Percentiles rank a stretch among this genome's conserved stretches.
phyloP scores from a whole-genome alignment of 2,888 invertebrate genomes.

The Ditula angustiorana region DNA sequence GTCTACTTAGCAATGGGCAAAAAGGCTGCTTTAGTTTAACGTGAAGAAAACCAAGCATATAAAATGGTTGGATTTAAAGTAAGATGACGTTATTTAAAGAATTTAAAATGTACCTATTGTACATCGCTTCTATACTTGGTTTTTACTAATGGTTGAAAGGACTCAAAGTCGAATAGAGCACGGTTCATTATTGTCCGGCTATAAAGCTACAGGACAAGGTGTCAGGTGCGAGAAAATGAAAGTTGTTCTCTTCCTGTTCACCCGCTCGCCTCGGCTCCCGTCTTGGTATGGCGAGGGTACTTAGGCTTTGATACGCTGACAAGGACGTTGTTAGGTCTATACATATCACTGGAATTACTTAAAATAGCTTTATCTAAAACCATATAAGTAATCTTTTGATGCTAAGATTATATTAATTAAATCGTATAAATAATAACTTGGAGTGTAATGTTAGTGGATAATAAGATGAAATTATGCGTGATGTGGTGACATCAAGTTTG shows the following conservation, averaged over 20 bases:
- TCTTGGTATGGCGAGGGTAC: slow-evolving; percentile 54
- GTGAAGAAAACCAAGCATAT: background rate
- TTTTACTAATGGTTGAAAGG: background rate
- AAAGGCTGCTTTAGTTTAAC: slow-evolving; percentile 8
- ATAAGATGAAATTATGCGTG: background rate
- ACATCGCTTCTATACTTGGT: background rate
- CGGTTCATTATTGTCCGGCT: slow-evolving; percentile 52
- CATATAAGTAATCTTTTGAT: background rate
- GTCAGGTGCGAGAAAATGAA: slow-evolving; percentile 84
- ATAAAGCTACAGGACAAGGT: slow-evolving; percentile 70
- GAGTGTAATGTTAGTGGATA: no score
- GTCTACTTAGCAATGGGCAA: slow-evolving; percentile 30
- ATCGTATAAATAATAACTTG: no score
- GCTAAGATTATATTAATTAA: no score
- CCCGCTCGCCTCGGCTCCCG: slow-evolving; percentile 71
- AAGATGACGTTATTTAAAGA: slow-evolving; percentile 4
- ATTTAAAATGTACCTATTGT: slow-evolving; percentile 13
- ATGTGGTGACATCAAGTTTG: background rate
- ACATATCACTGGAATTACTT: slow-evolving; percentile 37
- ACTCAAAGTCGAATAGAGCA: slow-evolving; percentile 21
- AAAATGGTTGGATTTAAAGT: background rate
- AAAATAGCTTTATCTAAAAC: background rate
- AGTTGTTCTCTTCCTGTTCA: slow-evolving; percentile 84
- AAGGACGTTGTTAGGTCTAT: slow-evolving; percentile 51
- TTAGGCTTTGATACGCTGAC: slow-evolving; percentile 52